These are phyloP conservation scores for Austrofundulus limnaeus DNA, from an alignment of 2,113 vertebrate genomes.

Conservation along the genomic window DNA sequence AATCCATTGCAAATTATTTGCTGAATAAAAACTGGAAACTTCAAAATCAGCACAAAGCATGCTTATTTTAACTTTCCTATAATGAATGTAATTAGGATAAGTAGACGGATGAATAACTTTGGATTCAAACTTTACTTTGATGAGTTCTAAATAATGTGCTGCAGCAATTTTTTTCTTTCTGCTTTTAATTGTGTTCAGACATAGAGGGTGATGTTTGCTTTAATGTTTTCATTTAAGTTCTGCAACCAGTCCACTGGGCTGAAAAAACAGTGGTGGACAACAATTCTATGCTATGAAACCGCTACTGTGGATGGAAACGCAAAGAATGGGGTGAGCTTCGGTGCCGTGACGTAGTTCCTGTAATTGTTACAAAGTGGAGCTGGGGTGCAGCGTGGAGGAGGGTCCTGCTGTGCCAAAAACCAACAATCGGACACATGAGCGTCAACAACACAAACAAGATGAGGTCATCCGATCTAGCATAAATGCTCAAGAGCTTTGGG, in stretches of 20 bases:
- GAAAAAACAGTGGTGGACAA: slow-evolving; percentile 25
- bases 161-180: not conserved
- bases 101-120: slow-evolving; percentile 5
- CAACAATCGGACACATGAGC: slow-evolving; percentile 20
- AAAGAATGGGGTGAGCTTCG: slow-evolving; percentile 48
- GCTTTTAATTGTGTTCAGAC: not conserved
- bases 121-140: not conserved
- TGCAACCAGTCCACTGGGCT: slow-evolving; percentile 9
- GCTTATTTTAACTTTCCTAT: slow-evolving; percentile 25
- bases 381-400: slow-evolving; percentile 16
- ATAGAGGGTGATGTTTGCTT: not conserved
- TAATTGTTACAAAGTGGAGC: slow-evolving; percentile 68
- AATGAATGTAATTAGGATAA: slow-evolving; percentile 30
- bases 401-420: slow-evolving; percentile 39
- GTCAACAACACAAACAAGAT: slow-evolving; percentile 50
- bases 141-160: not conserved
- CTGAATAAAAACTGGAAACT: slow-evolving; percentile 17
- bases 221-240: not conserved
- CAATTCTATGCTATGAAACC: slow-evolving; percentile 6
- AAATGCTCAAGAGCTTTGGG: slow-evolving; percentile 26
- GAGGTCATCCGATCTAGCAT: slow-evolving; percentile 54
- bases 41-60: slow-evolving; percentile 1
- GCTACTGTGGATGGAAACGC: slow-evolving; percentile 46
- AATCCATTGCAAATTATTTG: not conserved
- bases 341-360: slow-evolving; percentile 73